A percentile compares a stretch with the other conserved stretches of the same genome.
Evolutionary conservation across 1,140 invertebrate species (phyloP).

Genomic region (Thaumetopoea pityocampa): DNA sequence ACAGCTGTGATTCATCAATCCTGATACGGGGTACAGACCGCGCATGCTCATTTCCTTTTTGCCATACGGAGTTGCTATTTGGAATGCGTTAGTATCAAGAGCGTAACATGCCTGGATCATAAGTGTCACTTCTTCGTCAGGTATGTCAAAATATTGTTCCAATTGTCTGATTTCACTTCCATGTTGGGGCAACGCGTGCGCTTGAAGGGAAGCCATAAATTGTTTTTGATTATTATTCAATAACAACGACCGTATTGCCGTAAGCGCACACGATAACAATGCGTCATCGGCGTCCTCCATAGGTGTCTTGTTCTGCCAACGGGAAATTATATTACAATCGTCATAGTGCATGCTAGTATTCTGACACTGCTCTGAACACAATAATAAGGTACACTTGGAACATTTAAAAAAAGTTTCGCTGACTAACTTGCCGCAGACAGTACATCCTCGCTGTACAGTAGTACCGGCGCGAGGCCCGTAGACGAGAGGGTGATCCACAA

Average conservation of each 20-base stretch:
- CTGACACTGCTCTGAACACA: constrained; percentile 79
- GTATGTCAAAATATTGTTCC: constrained; percentile 76
- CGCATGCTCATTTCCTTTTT: constrained; percentile 76
- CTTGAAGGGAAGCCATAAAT: constrained; percentile 77
- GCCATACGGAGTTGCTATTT: constrained; percentile 75
- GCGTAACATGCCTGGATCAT: constrained; percentile 79
- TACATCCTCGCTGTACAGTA: constrained; percentile 72
- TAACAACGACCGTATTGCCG: constrained; percentile 78
- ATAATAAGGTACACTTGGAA: constrained; percentile 76
- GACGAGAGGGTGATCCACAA: constrained; percentile 80
- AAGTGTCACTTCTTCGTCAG: constrained; percentile 77
- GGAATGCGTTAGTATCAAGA: constrained; percentile 86
- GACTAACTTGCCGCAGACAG: constrained; percentile 75
- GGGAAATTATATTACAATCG: constrained; percentile 78
- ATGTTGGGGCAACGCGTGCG: constrained; percentile 74
- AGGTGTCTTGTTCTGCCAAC: constrained; percentile 71
- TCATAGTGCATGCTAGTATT: constrained; percentile 68
- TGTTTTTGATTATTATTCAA: constrained; percentile 73
- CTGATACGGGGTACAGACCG: constrained; percentile 84
- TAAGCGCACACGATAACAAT: constrained; percentile 71
- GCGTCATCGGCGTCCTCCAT: constrained; percentile 70
- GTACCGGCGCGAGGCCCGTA: constrained; percentile 77
- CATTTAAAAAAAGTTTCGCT: constrained; percentile 72
- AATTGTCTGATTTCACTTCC: constrained; percentile 78
- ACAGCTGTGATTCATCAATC: constrained; percentile 86